A percentile compares a stretch with the other conserved stretches of the same genome.
These are phyloP conservation scores for Gambusia holbrooki DNA, from an alignment of 2,113 vertebrate genomes.

Conservation along the genomic window DNA sequence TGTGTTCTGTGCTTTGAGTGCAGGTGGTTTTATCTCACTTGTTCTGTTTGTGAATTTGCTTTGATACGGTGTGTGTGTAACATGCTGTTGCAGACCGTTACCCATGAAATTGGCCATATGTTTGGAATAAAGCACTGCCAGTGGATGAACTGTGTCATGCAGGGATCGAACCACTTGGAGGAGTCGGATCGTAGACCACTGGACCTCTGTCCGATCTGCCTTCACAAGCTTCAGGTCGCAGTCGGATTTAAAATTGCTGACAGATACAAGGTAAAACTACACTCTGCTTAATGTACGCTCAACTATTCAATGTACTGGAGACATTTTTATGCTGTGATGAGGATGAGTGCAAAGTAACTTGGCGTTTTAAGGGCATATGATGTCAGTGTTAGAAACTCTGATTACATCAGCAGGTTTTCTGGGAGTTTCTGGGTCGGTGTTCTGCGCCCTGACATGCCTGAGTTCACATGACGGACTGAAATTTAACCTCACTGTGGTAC, in stretches of 20 bases:
- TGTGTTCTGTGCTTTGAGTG: not conserved
- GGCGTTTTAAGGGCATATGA: too few relatives aligned
- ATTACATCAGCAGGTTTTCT: not conserved
- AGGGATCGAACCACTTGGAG: constrained; percentile 82
- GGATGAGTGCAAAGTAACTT: not conserved
- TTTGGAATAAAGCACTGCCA: constrained; percentile 80
- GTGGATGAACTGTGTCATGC: constrained; percentile 82
- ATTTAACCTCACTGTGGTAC: not conserved
- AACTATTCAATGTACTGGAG: not conserved
- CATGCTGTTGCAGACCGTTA: constrained; percentile 66
- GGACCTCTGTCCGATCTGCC: constrained; percentile 79
- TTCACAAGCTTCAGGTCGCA: constrained; percentile 75
- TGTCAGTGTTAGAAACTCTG: not conserved
- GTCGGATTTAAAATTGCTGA: constrained; percentile 65
- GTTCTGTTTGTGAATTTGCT: too few relatives aligned
- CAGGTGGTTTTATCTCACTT: not conserved
- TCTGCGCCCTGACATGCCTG: not conserved
- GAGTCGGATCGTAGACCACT: constrained; percentile 75
- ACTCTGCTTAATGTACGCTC: too few relatives aligned
- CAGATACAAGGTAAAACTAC: constrained; percentile 54
- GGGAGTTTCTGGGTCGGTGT: not conserved
- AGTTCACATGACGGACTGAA: not conserved
- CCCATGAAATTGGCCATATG: constrained; percentile 79
- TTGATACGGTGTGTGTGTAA: not conserved
- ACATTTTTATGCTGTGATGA: not conserved